Conservation (phyloP, 2,888 invertebrate genomes). For the Cheilosia urbana region DNA sequence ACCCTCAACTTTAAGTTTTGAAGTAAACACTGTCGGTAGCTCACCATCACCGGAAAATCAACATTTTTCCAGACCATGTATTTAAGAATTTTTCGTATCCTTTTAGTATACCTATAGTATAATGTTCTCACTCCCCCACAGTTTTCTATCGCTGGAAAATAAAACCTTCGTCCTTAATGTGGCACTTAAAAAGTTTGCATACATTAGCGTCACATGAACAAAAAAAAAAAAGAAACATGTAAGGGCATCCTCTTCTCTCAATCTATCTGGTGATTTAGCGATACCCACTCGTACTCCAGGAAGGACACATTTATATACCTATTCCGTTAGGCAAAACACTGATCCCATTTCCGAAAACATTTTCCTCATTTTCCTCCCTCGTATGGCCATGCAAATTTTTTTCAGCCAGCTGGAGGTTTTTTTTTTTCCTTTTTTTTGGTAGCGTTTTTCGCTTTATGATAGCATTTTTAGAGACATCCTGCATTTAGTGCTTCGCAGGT, state of each 20-base stretch:
- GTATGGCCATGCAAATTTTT: slow-evolving; percentile 33
- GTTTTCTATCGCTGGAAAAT: slow-evolving; percentile 26
- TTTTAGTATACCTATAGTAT: neutral
- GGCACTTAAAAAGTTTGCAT: slow-evolving; percentile 69
- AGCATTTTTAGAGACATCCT: slow-evolving; percentile 68
- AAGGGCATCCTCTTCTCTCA: neutral
- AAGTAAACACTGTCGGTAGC: slow-evolving; percentile 10
- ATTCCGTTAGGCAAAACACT: slow-evolving; percentile 72
- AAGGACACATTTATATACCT: slow-evolving; percentile 72
- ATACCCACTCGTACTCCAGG: slow-evolving; percentile 47
- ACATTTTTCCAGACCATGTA: slow-evolving; percentile 69
- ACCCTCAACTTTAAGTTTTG: slow-evolving; percentile 13
- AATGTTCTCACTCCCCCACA: slow-evolving; percentile 11
- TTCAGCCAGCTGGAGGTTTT: neutral
- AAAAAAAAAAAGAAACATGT: neutral
- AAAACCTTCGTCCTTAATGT: slow-evolving; percentile 65
- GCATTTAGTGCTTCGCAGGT: slow-evolving; percentile 38
- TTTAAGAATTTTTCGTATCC: slow-evolving; percentile 49
- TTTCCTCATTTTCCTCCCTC: slow-evolving; percentile 55
- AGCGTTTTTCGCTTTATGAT: slow-evolving; percentile 62
- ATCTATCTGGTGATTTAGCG: slow-evolving; percentile 30
- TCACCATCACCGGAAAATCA: slow-evolving; percentile 48
- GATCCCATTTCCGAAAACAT: slow-evolving; percentile 73
- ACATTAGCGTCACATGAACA: slow-evolving; percentile 41
- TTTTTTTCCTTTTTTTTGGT: slow-evolving; percentile 41